Percentiles rank a stretch among this genome's conserved stretches.
Conservation (phyloP, 1,140 invertebrate genomes). For the Drosophila ficusphila region DNA sequence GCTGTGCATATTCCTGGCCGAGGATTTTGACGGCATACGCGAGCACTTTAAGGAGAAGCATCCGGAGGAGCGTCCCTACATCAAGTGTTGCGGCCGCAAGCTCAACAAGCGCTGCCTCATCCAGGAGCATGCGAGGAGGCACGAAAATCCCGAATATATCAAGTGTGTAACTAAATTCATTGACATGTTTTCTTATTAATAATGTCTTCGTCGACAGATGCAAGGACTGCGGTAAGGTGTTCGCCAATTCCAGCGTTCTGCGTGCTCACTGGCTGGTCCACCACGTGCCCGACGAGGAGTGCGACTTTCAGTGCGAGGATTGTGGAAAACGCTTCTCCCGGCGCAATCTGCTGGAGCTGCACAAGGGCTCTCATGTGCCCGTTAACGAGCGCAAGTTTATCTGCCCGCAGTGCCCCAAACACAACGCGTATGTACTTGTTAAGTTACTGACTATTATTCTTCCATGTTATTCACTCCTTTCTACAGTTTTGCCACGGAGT, state of each 20-base stretch:
- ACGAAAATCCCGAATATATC: slow-evolving; percentile 79
- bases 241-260: slow-evolving; percentile 70
- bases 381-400: slow-evolving; percentile 67
- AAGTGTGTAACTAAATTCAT: slow-evolving; percentile 36
- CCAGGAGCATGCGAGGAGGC: slow-evolving; percentile 70
- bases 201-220: slow-evolving; percentile 41
- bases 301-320: slow-evolving; percentile 72
- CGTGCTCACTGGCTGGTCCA: slow-evolving; percentile 69
- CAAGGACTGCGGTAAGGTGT: slow-evolving; percentile 74
- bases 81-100: slow-evolving; percentile 74
- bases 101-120: slow-evolving; percentile 69
- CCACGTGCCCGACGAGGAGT: slow-evolving; percentile 74
- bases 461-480: background rate
- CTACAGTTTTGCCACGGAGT: slow-evolving; percentile 71
- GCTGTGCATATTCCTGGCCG: slow-evolving; percentile 71
- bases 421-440: slow-evolving; percentile 57
- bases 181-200: background rate
- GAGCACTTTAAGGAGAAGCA: slow-evolving; percentile 74
- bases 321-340: slow-evolving; percentile 76
- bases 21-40: slow-evolving; percentile 68
- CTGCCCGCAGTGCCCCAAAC: slow-evolving; percentile 70
- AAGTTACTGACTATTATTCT: too few species aligned
- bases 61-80: slow-evolving; percentile 57
- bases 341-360: slow-evolving; percentile 68
- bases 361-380: slow-evolving; percentile 76